Percentiles rank a stretch among this genome's conserved stretches.
These are phyloP conservation scores for Pluvianellus socialis DNA, from an alignment of 2,113 vertebrate species.

Conservation along the genomic window DNA sequence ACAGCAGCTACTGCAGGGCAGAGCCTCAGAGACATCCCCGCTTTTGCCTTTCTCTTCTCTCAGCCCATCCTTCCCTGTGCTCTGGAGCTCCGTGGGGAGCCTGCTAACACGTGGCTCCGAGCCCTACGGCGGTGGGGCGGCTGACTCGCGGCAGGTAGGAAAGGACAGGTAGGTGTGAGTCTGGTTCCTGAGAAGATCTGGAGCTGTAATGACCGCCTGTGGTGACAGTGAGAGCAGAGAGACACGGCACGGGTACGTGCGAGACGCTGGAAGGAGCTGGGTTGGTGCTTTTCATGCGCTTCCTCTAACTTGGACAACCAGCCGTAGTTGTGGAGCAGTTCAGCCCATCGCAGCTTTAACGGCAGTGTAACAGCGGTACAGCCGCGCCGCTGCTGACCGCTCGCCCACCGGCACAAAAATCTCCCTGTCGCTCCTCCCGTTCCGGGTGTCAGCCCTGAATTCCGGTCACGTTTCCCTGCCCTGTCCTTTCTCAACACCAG, in stretches of 20 bases:
- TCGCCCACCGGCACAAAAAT: not conserved
- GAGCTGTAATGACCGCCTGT: not conserved
- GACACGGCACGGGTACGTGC: not conserved
- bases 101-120: not conserved
- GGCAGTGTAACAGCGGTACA: not conserved
- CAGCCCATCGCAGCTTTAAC: not conserved
- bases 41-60: not conserved
- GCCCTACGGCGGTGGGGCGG: fast-evolving
- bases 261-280: not conserved
- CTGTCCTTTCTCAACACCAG: not conserved
- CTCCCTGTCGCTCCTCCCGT: not conserved
- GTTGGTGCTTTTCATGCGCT: not conserved
- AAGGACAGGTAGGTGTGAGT: not conserved
- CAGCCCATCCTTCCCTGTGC: not conserved
- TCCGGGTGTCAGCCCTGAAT: not conserved
- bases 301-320: not conserved
- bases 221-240: not conserved
- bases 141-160: not conserved
- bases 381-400: not conserved
- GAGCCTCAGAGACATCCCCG: not conserved
- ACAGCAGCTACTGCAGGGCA: not conserved
- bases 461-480: not conserved
- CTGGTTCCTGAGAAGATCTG: not conserved
- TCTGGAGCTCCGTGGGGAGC: not conserved
- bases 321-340: not conserved